Base-by-base conservation (phyloP, 2,888 invertebrate genomes). In the Agonopterix heracliana region DNA sequence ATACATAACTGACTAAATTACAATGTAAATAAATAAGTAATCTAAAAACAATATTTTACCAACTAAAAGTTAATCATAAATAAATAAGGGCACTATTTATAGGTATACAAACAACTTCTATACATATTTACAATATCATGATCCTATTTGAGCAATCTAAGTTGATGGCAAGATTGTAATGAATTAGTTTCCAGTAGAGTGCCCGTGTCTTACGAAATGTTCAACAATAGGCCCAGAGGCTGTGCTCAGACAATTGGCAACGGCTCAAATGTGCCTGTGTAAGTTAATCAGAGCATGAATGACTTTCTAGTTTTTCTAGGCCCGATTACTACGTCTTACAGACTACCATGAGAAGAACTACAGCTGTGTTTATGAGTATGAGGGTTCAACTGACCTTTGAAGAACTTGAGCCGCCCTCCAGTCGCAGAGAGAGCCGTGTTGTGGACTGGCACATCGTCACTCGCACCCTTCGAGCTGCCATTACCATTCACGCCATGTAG, bases 341-440 rank as follows among this genome's bases (percentile, higher is more conserved):
- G 52, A 60, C 48, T 58, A 54, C 13, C 2, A 14, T 47, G 10
- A 34, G 34, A 3, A 34, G 47, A 38, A 3, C 9, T 41, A 41
- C 41, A 38, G 38, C 38, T 38, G 38, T 38, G n/a, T 10, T 38
- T 3, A 38, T 38, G 38, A 38, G 7, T n/a, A 38, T 9, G 38
- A 38, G 10, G 38, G n/a, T n/a, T 9, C n/a, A n/a, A 81, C 78
- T 74, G 72, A 93, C 93, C 93, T 91, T 94, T 94, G 78, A 93
- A 94, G 84, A 94, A 94, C 78, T 94, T 94, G 63, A 94, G 91
- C 67, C 94, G 90, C 71, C 94, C 94, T 64, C 94, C 94, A 74
- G 92, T 90, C 57, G 88, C 71, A 67, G 77, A 68, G 70, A 81
- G 71, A 64, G 82, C 67, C 59, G 87, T 71, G 67, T 69, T 79